A percentile compares a stretch with the other conserved stretches of the same genome.
phyloP scores from a whole-genome alignment of 2,888 invertebrate genomes.

The Acanthopleura granulata region DNA sequence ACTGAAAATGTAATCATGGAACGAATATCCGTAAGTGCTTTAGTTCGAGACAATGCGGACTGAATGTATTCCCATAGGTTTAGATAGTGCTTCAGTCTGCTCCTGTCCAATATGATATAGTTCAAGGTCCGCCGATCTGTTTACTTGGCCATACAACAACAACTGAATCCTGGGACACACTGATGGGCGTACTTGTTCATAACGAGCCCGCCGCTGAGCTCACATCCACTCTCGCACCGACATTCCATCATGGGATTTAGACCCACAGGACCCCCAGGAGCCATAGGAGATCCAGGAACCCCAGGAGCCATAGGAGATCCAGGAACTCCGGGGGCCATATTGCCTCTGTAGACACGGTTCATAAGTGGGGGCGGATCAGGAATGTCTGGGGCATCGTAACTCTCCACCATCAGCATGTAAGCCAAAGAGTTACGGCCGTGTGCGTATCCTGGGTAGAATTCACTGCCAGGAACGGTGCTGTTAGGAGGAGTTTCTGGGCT shows the following conservation, averaged over 20 bases:
- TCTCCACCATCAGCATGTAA: neutral
- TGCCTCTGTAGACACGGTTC: too few species aligned
- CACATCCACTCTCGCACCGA: neutral
- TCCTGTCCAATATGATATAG: too few species aligned
- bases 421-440: neutral
- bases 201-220: neutral
- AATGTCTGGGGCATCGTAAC: neutral
- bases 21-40: too few species aligned
- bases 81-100: too few species aligned
- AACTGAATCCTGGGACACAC: neutral
- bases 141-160: too few species aligned
- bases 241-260: neutral
- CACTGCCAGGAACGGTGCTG: neutral
- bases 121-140: too few species aligned
- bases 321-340: neutral
- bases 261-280: neutral
- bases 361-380: neutral
- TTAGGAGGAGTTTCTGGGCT: neutral
- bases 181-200: constrained; percentile 8
- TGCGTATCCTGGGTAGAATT: neutral
- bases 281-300: too few species aligned
- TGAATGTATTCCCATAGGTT: too few species aligned
- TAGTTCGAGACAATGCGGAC: too few species aligned
- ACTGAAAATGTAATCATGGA: too few species aligned
- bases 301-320: neutral